Evolutionary conservation across 2,113 vertebrate genomes (phyloP).

Genomic region (Microtus pennsylvanicus): DNA sequence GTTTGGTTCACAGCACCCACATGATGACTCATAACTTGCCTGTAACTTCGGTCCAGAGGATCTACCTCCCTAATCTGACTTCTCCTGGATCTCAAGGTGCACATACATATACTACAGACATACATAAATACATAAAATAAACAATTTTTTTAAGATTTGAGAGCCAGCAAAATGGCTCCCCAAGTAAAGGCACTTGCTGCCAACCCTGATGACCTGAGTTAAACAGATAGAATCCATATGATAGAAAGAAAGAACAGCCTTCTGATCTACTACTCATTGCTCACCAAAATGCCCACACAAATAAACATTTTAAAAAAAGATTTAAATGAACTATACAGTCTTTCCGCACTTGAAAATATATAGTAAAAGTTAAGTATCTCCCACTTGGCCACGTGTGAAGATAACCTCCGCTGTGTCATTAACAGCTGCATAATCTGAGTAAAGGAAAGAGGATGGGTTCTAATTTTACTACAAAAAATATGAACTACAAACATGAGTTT

Average conservation of each 20-base stretch:
- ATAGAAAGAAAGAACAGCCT: neutral
- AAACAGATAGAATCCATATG: neutral
- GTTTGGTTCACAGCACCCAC: neutral
- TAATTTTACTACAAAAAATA: conserved; percentile 52
- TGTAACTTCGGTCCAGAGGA: neutral
- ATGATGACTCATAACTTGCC: neutral
- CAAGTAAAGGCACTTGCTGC: neutral
- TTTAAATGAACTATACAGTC: conserved; percentile 1
- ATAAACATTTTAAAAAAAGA: neutral
- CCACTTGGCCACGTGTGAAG: neutral
- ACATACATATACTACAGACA: neutral
- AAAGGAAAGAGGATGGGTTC: conserved; percentile 35
- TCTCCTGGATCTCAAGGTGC: neutral
- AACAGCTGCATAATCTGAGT: neutral
- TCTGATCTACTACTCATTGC: neutral
- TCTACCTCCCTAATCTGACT: neutral
- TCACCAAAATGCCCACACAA: neutral
- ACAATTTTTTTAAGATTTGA: neutral
- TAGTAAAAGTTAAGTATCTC: conserved; percentile 37
- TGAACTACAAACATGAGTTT: conserved; percentile 34
- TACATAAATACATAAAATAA: neutral
- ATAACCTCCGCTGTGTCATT: conserved; percentile 39
- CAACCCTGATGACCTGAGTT: neutral
- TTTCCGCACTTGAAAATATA: neutral
- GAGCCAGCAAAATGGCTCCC: neutral